phyloP scores from a whole-genome alignment of 2,888 invertebrate genomes.

The Magallana nippona region DNA sequence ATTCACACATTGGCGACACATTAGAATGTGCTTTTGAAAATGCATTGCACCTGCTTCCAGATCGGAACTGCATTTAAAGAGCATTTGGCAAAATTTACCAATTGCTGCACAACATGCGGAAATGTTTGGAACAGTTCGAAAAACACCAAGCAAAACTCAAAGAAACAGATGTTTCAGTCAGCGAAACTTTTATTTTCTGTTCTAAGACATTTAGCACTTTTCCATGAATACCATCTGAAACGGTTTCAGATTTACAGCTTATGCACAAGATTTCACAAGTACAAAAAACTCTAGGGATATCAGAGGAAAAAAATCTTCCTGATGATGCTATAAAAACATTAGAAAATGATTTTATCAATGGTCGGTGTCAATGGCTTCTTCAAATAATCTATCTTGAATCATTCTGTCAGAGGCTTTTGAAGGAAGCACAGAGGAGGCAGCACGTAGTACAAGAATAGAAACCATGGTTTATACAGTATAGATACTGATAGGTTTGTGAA shows the following conservation, averaged over 20 bases:
- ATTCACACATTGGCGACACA: conserved; percentile 1
- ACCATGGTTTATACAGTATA: neutral
- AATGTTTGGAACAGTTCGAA: neutral
- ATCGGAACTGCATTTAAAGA: conserved; percentile 12
- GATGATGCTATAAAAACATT: conserved; percentile 29
- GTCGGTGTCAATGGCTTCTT: conserved; percentile 27
- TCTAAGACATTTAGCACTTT: conserved; percentile 27
- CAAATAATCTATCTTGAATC: conserved; percentile 30
- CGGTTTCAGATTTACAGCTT: conserved; percentile 25
- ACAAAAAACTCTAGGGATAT: conserved; percentile 6
- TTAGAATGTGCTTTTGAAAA: conserved; percentile 18
- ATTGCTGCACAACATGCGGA: neutral
- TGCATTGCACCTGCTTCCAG: conserved; percentile 6
- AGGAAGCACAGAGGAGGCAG: neutral
- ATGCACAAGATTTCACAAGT: conserved; percentile 11
- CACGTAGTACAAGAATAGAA: neutral
- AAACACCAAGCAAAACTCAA: neutral
- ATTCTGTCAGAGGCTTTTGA: conserved; percentile 7
- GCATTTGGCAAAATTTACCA: neutral
- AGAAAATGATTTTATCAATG: conserved; percentile 27
- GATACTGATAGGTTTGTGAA: neutral
- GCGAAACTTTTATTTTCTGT: neutral
- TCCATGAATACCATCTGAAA: conserved; percentile 27
- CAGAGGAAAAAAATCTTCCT: neutral
- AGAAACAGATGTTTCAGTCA: conserved; percentile 24